Evolutionary conservation across 2,797 vertebrate genomes (phyloP).

Genomic region (Micropoecilia bifurca): DNA sequence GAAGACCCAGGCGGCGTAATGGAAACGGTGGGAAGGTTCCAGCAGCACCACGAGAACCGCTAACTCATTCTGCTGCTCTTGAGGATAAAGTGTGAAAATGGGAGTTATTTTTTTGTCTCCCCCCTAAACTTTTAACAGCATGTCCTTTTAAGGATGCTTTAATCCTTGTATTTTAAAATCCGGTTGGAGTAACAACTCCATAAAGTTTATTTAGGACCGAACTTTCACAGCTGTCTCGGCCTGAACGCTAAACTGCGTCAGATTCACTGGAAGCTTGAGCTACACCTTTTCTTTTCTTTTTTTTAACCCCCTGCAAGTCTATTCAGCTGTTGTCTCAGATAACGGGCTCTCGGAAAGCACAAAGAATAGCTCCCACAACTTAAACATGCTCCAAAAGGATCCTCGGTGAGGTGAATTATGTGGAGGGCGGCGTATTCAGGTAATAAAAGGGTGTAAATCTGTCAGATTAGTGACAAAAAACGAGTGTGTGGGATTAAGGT

Average conservation of each 20-base stretch:
- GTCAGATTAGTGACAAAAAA: constrained; percentile 76
- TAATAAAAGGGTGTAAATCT: constrained; percentile 75
- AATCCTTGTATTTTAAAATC: constrained; percentile 56
- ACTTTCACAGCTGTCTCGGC: constrained; percentile 25
- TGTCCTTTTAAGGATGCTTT: constrained; percentile 35
- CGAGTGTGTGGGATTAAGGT: constrained; percentile 76
- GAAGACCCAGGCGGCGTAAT: constrained; percentile 34
- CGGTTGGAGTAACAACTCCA: constrained; percentile 50
- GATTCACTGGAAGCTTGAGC: constrained; percentile 20
- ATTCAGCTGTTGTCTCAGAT: constrained; percentile 66
- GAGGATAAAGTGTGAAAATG: constrained; percentile 24
- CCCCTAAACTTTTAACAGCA: constrained; percentile 33
- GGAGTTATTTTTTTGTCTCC: constrained; percentile 53
- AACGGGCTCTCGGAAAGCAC: constrained; percentile 42
- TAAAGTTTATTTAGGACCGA: constrained; percentile 49
- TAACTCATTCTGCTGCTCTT: constrained; percentile 16
- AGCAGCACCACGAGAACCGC: constrained; percentile 14
- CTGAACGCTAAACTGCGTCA: constrained; percentile 31
- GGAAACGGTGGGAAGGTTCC: constrained; percentile 33
- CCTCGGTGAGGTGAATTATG: constrained; percentile 63
- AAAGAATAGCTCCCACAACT: constrained; percentile 61
- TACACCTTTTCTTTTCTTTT: constrained; percentile 34
- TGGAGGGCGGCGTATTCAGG: constrained; percentile 67
- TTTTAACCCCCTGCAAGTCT: constrained; percentile 17
- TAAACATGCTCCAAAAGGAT: constrained; percentile 57